Conservation (phyloP, 2,888 invertebrate species). For the Pristionchus entomophagus region DNA sequence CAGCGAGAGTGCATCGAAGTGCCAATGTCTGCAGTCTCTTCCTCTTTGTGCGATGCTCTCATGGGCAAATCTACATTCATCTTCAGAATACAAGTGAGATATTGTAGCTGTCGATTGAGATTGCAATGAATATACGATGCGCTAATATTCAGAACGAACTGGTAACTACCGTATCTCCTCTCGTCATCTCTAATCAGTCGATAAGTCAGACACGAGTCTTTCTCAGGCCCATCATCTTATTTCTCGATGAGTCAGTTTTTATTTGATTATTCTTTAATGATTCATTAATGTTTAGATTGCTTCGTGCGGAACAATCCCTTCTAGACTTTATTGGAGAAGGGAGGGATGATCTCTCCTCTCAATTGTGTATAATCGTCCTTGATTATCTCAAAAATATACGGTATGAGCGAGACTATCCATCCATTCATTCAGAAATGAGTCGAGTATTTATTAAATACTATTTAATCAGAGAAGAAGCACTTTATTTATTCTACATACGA, state of each 20-base stretch:
- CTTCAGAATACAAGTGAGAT: slow-evolving; percentile 1
- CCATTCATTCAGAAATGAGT: background rate
- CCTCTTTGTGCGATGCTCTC: background rate
- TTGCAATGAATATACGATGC: background rate
- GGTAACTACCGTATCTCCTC: background rate
- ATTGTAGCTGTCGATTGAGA: too few species aligned
- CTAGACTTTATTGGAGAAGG: background rate
- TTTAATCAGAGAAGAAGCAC: background rate
- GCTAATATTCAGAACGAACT: background rate
- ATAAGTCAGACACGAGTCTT: background rate
- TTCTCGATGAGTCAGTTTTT: background rate
- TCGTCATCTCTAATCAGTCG: slow-evolving; percentile 3
- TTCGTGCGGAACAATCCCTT: background rate
- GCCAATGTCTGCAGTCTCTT: background rate
- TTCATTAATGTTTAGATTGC: background rate
- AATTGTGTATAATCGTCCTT: background rate
- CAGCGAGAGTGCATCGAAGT: background rate
- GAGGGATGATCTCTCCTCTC: background rate
- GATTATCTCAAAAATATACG: slow-evolving; percentile 10
- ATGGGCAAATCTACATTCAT: background rate
- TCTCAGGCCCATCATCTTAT: background rate
- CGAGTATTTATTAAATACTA: background rate
- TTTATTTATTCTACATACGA: background rate
- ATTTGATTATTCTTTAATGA: background rate
- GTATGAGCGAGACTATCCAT: background rate